These are phyloP conservation scores for Porites lutea DNA, from an alignment of 64 coral and sea anemone genomes.

Conservation along the genomic window DNA sequence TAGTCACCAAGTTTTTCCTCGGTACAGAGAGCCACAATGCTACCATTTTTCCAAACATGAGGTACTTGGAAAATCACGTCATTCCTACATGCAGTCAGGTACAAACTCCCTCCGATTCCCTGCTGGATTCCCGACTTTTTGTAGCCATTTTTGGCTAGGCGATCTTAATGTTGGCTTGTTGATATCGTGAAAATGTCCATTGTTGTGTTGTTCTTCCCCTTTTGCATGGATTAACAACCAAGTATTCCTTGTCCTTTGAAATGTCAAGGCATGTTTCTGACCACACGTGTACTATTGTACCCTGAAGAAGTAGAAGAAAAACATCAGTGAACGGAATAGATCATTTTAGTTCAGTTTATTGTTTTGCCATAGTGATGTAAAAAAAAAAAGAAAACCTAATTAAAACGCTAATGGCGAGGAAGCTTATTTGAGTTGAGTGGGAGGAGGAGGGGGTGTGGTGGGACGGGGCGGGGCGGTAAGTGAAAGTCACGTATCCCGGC, in stretches of 20 bases:
- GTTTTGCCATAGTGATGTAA: no score
- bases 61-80: not conserved
- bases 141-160: not conserved
- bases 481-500: no score
- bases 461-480: no score
- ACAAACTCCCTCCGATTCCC: not conserved
- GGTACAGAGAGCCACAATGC: no score
- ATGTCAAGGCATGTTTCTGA: slow-evolving; percentile 82
- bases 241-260: slow-evolving; percentile 41
- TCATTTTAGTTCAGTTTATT: no score
- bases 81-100: not conserved
- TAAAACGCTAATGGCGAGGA: no score
- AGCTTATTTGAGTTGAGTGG: no score
- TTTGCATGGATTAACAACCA: slow-evolving; percentile 82
- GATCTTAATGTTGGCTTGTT: not conserved
- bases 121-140: not conserved
- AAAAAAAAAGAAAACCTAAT: no score
- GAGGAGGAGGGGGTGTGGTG: no score
- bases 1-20: no score
- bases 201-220: slow-evolving; percentile 50
- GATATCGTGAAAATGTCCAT: slow-evolving; percentile 88
- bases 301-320: slow-evolving; percentile 49
- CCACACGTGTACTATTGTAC: slow-evolving; percentile 89
- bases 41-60: no score
- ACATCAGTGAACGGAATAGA: not conserved